Evolutionary conservation across 2,113 vertebrate genomes (phyloP), one percentile per base, ranked within the genome.

Genomic region (Nymphicus hollandicus): DNA sequence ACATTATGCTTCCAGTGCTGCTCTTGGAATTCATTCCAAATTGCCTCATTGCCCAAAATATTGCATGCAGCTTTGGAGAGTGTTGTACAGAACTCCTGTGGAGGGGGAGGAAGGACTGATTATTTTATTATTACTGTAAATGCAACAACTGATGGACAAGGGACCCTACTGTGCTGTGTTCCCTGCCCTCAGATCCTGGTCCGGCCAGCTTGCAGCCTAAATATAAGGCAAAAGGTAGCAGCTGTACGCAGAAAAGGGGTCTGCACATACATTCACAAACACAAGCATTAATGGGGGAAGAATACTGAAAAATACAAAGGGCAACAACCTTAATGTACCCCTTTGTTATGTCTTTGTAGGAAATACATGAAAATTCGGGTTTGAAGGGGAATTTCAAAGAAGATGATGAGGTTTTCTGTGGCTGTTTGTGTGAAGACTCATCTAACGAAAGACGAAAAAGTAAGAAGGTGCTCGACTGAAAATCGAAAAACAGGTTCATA

Each of bases 361-460:
- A 78, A 88, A 55, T 35, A 86, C 18, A 39, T 52, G 47, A 29
- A 90, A 58, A 31, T 31, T 58, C 0, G 0, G 28, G 49, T 93
- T 90, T 91, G 82, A 95, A 83, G 58, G 49, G 63, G 41, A 15
- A 81, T 88, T 82, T 95, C 58, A 70, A 83, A 94, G 79, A 73
- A 43, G 31, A 53, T 56, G 70, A 73, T 70, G 76, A 88, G 25
- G 37, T 61, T 74, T 95, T 68, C 84, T 86, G 83, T 55, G 72
- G 72, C 39, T 86, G 39, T 84, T 91, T 78, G 19, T 86, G 68
- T 71, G 83, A 80, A 88, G 23, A 23, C 29, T 13, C 16, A 46
- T 66, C 37, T 20, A 46, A 24, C 9, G 58, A 72, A 83, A 58
- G 24, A 58, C 49, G 28, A 52, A 63, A 73, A 90, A 88, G 66